Conservation (phyloP, 1,140 invertebrate genomes). For the Ceratina australensis region DNA sequence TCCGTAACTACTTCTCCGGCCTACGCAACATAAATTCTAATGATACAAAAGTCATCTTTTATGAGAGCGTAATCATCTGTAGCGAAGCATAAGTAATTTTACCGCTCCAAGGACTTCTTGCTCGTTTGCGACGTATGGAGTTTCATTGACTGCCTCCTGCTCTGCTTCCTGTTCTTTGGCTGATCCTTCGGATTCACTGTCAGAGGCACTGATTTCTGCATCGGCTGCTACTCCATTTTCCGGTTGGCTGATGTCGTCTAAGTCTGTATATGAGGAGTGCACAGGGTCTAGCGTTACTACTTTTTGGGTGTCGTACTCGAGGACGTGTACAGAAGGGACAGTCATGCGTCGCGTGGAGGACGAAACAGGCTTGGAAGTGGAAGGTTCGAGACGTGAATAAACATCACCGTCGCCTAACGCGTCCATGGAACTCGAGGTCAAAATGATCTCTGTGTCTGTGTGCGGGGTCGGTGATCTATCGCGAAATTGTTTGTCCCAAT, state of each 20-base stretch:
- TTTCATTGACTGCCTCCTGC: slow-evolving; percentile 79
- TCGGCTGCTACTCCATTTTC: slow-evolving; percentile 76
- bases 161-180: slow-evolving; percentile 78
- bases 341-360: slow-evolving; percentile 68
- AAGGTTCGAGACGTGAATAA: slow-evolving; percentile 35
- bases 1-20: slow-evolving; percentile 94
- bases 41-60: neutral
- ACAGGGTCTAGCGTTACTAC: slow-evolving; percentile 77
- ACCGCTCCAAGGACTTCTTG: slow-evolving; percentile 87
- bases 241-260: slow-evolving; percentile 78
- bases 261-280: slow-evolving; percentile 75
- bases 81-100: slow-evolving; percentile 32
- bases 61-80: neutral
- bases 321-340: slow-evolving; percentile 71
- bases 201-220: slow-evolving; percentile 79
- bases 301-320: slow-evolving; percentile 72
- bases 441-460: slow-evolving; percentile 51
- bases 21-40: slow-evolving; percentile 74
- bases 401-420: slow-evolving; percentile 48
- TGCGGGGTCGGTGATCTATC: slow-evolving; percentile 66
- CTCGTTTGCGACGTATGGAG: slow-evolving; percentile 82
- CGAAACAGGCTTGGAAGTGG: slow-evolving; percentile 26
- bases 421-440: slow-evolving; percentile 39
- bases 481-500: slow-evolving; percentile 78
- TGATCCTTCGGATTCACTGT: slow-evolving; percentile 80